Percentiles rank a stretch among this genome's conserved stretches.
These are phyloP conservation scores for Acronicta psi DNA, from an alignment of 2,888 invertebrate species.

Conservation along the genomic window DNA sequence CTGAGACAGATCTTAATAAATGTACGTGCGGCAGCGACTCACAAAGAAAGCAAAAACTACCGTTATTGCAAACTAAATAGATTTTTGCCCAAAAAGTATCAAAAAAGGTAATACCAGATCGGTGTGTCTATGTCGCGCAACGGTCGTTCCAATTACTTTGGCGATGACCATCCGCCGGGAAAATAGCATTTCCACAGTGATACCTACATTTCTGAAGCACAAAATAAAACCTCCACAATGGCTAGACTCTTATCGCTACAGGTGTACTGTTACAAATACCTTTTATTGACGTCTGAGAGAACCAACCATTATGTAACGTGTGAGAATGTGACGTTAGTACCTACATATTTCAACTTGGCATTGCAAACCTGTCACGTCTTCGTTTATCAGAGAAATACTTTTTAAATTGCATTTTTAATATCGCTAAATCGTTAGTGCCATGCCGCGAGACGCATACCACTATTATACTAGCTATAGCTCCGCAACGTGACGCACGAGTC, in stretches of 20 bases:
- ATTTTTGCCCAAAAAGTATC: slow-evolving; percentile 84
- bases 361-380: slow-evolving; percentile 44
- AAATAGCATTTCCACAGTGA: slow-evolving; percentile 52
- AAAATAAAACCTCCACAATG: slow-evolving; percentile 26
- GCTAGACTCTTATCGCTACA: slow-evolving; percentile 33
- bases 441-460: slow-evolving; percentile 53
- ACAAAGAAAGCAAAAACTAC: slow-evolving; percentile 73
- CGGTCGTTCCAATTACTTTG: slow-evolving; percentile 81
- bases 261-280: slow-evolving; percentile 34
- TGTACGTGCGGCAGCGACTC: slow-evolving; percentile 71
- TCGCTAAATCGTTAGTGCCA: slow-evolving; percentile 57
- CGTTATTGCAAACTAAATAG: slow-evolving; percentile 85
- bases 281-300: slow-evolving; percentile 34
- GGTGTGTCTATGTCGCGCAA: slow-evolving; percentile 79
- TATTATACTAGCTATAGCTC: slow-evolving; percentile 33
- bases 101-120: slow-evolving; percentile 81
- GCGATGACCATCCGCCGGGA: slow-evolving; percentile 59
- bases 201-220: slow-evolving; percentile 26
- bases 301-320: slow-evolving; percentile 43
- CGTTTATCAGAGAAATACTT: slow-evolving; percentile 37
- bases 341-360: slow-evolving; percentile 35
- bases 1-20: slow-evolving; percentile 79
- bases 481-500: slow-evolving; percentile 68
- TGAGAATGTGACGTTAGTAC: slow-evolving; percentile 27
- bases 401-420: slow-evolving; percentile 43